A percentile compares a stretch with the other conserved stretches of the same genome.
Conservation (phyloP, 2,797 vertebrate species). For the Lithobates sylvaticus region DNA sequence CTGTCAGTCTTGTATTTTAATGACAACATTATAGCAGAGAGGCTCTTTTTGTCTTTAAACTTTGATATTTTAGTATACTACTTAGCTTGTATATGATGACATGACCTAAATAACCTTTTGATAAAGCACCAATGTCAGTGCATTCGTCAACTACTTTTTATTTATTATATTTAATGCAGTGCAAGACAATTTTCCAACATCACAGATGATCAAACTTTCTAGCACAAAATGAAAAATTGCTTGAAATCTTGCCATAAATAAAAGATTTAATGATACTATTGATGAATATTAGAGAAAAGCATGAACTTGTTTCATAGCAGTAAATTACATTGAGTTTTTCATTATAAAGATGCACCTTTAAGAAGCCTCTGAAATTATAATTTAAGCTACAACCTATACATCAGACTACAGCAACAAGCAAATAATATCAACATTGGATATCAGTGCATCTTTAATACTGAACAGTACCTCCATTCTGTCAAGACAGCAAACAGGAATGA, state of each 20-base stretch:
- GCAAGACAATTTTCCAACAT: conserved; percentile 30
- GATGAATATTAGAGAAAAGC: conserved; percentile 65
- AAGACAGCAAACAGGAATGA: conserved; percentile 54
- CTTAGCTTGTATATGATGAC: conserved; percentile 8
- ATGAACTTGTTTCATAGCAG: conserved; percentile 64
- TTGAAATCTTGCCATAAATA: conserved; percentile 49
- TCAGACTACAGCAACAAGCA: conserved; percentile 65
- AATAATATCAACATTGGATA: conserved; percentile 52
- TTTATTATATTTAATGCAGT: conserved; percentile 10
- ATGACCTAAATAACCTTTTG: conserved; percentile 59
- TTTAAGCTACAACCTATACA: conserved; percentile 67
- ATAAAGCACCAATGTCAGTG: conserved; percentile 62
- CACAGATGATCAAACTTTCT: conserved; percentile 68
- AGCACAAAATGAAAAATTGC: conserved; percentile 68
- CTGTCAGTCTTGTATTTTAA: neutral
- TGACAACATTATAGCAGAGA: neutral
- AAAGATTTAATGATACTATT: conserved; percentile 68
- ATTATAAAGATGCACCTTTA: conserved; percentile 70
- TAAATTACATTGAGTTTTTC: conserved; percentile 68
- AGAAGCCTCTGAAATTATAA: conserved; percentile 67
- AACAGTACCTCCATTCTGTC: conserved; percentile 55
- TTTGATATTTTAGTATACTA: conserved; percentile 30
- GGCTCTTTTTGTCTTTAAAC: neutral
- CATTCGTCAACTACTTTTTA: conserved; percentile 47
- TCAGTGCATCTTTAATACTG: conserved; percentile 62